Evolutionary conservation across 2,888 invertebrate genomes (phyloP).

Genomic region (Cremastinae sp.): DNA sequence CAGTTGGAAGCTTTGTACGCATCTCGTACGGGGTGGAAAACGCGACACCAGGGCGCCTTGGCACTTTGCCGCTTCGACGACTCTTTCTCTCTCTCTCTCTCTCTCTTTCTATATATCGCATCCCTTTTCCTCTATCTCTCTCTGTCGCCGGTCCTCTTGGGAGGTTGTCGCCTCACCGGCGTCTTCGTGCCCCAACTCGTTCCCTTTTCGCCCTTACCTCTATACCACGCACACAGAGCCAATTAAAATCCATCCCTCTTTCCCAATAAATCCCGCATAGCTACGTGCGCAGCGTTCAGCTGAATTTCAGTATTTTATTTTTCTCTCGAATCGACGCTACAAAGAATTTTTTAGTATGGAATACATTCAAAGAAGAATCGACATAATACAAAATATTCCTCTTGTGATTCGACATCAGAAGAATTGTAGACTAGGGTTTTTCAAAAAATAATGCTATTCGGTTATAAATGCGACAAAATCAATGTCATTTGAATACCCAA

Average conservation of each 20-base stretch:
- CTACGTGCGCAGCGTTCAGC: constrained; percentile 37
- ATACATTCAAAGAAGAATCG: too few relatives aligned
- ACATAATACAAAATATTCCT: too few relatives aligned
- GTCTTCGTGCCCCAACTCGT: constrained; percentile 21
- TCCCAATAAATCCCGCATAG: constrained; percentile 37
- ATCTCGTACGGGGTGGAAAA: constrained; percentile 42
- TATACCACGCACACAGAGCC: constrained; percentile 66
- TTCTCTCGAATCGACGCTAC: too few relatives aligned
- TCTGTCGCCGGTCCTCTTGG: constrained; percentile 26
- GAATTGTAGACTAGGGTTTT: too few relatives aligned
- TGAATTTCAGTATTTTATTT: background rate
- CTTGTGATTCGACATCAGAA: too few relatives aligned
- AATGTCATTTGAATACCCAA: too few relatives aligned
- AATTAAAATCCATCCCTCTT: constrained; percentile 70
- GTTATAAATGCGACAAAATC: too few relatives aligned
- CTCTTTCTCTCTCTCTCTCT: constrained; percentile 62
- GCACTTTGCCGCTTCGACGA: constrained; percentile 70
- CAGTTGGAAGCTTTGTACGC: constrained; percentile 37
- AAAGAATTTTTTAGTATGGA: too few relatives aligned
- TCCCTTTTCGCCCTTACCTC: constrained; percentile 23
- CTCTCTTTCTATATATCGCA: background rate
- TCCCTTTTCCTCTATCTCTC: constrained; percentile 14
- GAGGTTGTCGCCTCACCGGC: constrained; percentile 31
- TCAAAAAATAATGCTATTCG: too few relatives aligned
- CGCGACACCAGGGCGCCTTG: constrained; percentile 64